phyloP scores from a whole-genome alignment of 2,113 vertebrate species.

The Channa maculata region DNA sequence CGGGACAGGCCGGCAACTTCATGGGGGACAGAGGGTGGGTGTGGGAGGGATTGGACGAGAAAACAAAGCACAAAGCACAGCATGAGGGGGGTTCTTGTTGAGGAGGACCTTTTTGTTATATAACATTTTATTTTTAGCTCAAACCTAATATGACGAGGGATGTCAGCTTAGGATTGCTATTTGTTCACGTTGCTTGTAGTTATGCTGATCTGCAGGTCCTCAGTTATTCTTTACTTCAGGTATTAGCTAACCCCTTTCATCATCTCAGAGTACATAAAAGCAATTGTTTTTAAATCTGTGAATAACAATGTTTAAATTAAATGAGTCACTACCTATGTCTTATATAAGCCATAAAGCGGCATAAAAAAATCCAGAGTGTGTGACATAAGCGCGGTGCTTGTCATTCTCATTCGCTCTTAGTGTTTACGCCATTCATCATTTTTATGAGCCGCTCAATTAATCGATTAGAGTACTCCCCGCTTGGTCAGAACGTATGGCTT shows the following conservation, averaged over 20 bases:
- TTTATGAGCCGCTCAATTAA: conserved; percentile 90
- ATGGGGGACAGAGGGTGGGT: neutral
- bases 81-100: neutral
- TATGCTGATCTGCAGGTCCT: conserved; percentile 3
- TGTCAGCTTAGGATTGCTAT: neutral
- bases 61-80: conserved; percentile 16
- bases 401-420: conserved; percentile 83
- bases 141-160: neutral
- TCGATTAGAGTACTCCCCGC: conserved; percentile 91
- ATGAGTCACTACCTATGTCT: conserved; percentile 26
- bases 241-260: conserved; percentile 29
- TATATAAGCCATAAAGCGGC: conserved; percentile 5
- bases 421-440: conserved; percentile 88
- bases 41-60: neutral
- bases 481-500: conserved; percentile 87
- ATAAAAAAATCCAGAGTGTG: conserved; percentile 19
- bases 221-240: conserved; percentile 9
- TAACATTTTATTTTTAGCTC: conserved; percentile 1
- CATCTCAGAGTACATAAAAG: conserved; percentile 25
- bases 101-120: neutral
- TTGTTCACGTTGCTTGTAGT: conserved; percentile 5
- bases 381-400: conserved; percentile 71
- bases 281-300: conserved; percentile 27
- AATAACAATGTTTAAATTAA: conserved; percentile 27
- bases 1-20: conserved; percentile 31